A percentile compares a stretch with the other conserved stretches of the same genome.
Evolutionary conservation across 2,888 invertebrate species (phyloP).

Genomic region (Eurois occulta): DNA sequence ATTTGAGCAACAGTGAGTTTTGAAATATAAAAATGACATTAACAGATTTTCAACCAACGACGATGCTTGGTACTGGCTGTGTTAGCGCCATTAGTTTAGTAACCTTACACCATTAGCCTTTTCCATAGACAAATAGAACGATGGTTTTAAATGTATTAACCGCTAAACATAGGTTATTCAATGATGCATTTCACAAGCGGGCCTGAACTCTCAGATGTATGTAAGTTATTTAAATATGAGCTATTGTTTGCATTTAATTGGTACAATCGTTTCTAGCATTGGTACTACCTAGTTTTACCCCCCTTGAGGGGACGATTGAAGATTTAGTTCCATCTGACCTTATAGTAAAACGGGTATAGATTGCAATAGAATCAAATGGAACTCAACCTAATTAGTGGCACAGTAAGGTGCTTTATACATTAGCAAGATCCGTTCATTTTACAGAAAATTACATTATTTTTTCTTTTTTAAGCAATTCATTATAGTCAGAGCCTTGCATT

Average conservation of each 20-base stretch:
- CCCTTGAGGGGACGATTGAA: not conserved
- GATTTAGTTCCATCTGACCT: not conserved
- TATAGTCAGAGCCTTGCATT: not conserved
- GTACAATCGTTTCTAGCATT: conserved; percentile 28
- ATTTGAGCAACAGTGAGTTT: too few relatives aligned
- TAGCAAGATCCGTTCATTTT: not conserved
- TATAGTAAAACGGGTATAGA: not conserved
- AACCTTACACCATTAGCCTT: too few relatives aligned
- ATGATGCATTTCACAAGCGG: not conserved
- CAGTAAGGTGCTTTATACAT: not conserved
- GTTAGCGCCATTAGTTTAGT: too few relatives aligned
- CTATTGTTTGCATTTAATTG: conserved; percentile 18
- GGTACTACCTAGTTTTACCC: not conserved
- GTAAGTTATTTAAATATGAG: not conserved
- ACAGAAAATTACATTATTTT: not conserved
- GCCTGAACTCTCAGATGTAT: not conserved
- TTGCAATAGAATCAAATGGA: not conserved
- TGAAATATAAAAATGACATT: too few relatives aligned
- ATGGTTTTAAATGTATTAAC: too few relatives aligned
- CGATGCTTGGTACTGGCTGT: not conserved
- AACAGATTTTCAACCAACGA: not conserved
- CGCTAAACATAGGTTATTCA: not conserved
- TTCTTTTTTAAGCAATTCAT: not conserved
- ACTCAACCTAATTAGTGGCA: not conserved
- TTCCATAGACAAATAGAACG: too few relatives aligned